Percentiles rank a stretch among this genome's conserved stretches.
Conservation (phyloP, 2,797 vertebrate genomes). For the Xiphorhynchus erythropygius region DNA sequence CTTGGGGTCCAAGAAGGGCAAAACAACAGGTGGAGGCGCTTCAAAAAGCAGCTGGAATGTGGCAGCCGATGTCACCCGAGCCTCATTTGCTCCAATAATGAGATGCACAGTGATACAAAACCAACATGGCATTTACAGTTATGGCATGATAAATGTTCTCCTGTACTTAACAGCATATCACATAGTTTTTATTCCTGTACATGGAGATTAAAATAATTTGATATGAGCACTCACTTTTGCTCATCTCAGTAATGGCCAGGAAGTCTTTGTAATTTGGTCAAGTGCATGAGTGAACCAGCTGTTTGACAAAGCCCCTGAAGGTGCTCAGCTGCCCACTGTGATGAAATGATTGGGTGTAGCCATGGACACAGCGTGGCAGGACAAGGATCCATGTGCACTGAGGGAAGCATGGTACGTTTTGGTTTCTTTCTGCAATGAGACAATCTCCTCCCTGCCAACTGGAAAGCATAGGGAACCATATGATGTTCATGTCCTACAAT, state of each 20-base stretch:
- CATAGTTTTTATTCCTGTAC: slow-evolving; percentile 51
- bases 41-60: slow-evolving; percentile 62
- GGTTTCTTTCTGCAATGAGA: neutral
- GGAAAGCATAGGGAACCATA: neutral
- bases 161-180: neutral
- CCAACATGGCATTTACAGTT: slow-evolving; percentile 53
- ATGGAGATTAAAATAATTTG: slow-evolving; percentile 38
- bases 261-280: neutral
- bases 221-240: neutral
- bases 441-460: neutral
- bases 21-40: slow-evolving; percentile 57
- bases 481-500: neutral
- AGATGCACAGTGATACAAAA: slow-evolving; percentile 41
- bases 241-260: neutral
- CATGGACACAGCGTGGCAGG: neutral
- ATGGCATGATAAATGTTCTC: slow-evolving; percentile 51
- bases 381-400: neutral
- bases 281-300: neutral
- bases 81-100: slow-evolving; percentile 54
- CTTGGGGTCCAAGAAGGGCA: slow-evolving; percentile 30
- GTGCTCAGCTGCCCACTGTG: neutral
- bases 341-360: neutral
- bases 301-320: neutral
- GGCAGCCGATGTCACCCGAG: slow-evolving; percentile 39
- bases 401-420: fast-evolving